Percentiles rank a stretch among this genome's conserved stretches.
These are phyloP conservation scores for Toxotes jaculatrix DNA, from an alignment of 2,113 vertebrate species.

Conservation along the genomic window DNA sequence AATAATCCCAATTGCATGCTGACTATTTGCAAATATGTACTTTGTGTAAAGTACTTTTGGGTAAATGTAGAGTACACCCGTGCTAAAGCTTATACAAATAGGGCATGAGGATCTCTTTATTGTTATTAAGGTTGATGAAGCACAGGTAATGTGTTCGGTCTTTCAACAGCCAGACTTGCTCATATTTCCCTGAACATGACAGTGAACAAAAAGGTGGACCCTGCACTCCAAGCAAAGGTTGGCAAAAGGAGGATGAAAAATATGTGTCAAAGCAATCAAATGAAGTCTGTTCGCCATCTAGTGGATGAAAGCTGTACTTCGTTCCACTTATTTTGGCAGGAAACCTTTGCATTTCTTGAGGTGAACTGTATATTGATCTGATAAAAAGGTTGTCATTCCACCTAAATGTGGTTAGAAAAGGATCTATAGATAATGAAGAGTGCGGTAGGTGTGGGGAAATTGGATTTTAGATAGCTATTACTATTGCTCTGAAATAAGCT, in stretches of 20 bases:
- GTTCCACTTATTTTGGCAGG: background rate
- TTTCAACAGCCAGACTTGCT: background rate
- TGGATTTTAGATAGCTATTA: slow-evolving; percentile 41
- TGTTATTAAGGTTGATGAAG: background rate
- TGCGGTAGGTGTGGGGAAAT: slow-evolving; percentile 2
- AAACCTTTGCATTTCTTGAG: background rate
- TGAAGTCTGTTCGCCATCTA: slow-evolving; percentile 71
- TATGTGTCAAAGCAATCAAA: slow-evolving; percentile 8
- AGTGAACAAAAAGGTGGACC: background rate
- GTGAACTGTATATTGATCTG: slow-evolving; percentile 41
- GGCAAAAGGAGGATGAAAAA: background rate
- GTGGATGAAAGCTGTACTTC: slow-evolving; percentile 51
- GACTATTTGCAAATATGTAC: too few species aligned
- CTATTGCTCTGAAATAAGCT: slow-evolving; percentile 47
- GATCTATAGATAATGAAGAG: slow-evolving; percentile 39
- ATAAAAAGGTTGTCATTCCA: slow-evolving; percentile 33
- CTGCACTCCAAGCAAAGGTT: background rate
- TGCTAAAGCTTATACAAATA: background rate
- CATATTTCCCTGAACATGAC: background rate
- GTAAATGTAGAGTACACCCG: background rate
- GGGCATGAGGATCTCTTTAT: background rate
- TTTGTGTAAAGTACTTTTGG: too few species aligned
- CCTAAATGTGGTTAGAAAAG: slow-evolving; percentile 29
- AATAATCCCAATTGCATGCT: too few species aligned
- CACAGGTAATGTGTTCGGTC: background rate